Evolutionary conservation across 2,113 vertebrate genomes (phyloP).

Genomic region (Phalacrocorax brasilianus): DNA sequence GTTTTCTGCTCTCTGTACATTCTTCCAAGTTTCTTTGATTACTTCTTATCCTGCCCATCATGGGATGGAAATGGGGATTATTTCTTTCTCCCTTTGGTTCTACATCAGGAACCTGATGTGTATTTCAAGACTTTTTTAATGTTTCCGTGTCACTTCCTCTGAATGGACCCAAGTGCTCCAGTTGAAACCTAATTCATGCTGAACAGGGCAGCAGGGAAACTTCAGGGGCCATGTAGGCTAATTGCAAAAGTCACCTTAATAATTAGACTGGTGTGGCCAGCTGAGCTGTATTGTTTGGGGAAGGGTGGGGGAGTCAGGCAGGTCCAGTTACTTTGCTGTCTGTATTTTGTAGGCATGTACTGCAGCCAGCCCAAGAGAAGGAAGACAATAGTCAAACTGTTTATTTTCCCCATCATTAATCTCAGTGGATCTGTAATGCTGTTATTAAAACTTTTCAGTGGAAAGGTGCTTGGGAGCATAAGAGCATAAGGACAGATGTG

Average conservation of each 20-base stretch:
- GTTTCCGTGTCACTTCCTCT: background rate
- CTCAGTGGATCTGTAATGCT: background rate
- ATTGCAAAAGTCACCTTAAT: background rate
- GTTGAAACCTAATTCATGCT: background rate
- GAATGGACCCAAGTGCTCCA: background rate
- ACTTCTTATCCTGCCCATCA: background rate
- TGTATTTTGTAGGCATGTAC: background rate
- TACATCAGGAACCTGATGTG: background rate
- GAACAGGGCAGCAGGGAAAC: background rate
- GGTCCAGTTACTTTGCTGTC: background rate
- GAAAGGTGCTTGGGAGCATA: background rate
- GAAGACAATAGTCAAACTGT: background rate
- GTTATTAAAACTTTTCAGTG: background rate
- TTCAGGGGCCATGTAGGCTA: fast-evolving
- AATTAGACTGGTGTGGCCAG: background rate
- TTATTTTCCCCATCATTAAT: background rate
- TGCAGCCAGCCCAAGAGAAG: background rate
- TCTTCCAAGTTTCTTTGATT: too few species aligned
- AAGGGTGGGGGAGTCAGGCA: background rate
- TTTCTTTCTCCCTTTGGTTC: background rate
- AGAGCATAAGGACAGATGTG: background rate
- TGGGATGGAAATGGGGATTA: background rate
- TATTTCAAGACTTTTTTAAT: background rate
- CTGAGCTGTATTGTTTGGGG: background rate
- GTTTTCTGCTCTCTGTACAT: too few species aligned